Percentiles rank a stretch among this genome's conserved stretches.
Conservation (phyloP, 1,140 invertebrate species). For the Drosophila orosa region DNA sequence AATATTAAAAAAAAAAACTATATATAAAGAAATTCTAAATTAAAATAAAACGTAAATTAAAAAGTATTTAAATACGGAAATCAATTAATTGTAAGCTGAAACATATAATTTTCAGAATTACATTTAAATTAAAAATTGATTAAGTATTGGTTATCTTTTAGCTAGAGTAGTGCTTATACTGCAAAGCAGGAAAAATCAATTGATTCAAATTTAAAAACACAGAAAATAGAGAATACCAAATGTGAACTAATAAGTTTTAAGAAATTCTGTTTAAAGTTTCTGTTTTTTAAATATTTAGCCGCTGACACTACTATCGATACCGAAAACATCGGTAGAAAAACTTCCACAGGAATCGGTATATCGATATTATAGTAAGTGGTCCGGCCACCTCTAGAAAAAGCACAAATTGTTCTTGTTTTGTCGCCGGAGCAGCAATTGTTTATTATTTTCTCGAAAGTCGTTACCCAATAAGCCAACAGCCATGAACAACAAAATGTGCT, state of each 20-base stretch:
- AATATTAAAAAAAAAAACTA: too few species aligned
- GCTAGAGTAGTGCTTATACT: too few species aligned
- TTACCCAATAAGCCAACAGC: neutral
- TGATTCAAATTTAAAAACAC: neutral
- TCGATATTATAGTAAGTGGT: neutral
- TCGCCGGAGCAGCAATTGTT: slow-evolving; percentile 25
- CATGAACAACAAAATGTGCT: slow-evolving; percentile 16
- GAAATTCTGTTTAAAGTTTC: neutral
- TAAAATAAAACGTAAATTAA: too few species aligned
- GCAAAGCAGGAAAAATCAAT: neutral
- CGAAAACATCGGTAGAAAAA: neutral
- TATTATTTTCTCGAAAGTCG: slow-evolving; percentile 14
- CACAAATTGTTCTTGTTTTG: slow-evolving; percentile 20
- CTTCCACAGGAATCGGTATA: neutral
- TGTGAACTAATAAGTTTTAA: neutral
- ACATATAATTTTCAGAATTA: too few species aligned
- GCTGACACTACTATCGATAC: neutral
- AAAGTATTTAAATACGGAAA: too few species aligned
- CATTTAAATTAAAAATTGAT: too few species aligned
- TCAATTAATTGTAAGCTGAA: too few species aligned
- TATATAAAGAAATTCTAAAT: too few species aligned
- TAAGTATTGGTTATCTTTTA: too few species aligned
- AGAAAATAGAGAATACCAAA: too few species aligned
- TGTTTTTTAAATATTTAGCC: neutral
- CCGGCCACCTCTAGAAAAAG: neutral